Base-by-base conservation (phyloP, 2,888 invertebrate genomes). In the Nemotelus pantherinus region DNA sequence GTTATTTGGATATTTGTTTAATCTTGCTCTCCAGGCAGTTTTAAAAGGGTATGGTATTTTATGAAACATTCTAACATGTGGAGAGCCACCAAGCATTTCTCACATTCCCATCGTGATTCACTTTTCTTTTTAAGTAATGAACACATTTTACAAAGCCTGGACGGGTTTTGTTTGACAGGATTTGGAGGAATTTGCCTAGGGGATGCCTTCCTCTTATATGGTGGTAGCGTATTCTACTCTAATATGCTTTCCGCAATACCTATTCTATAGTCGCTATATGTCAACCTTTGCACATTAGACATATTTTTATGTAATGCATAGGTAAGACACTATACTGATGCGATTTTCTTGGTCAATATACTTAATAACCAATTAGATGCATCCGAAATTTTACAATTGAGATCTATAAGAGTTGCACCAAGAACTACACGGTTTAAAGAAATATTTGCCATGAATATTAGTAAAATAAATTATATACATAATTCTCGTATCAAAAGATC, bases 171-270 rank as follows among this genome's bases (percentile, higher is more conserved):
- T 53, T 53, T 53, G 53, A 53, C 1, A 53, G 1, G 53, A 10
- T 53, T 53, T 53, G 53, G 53, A 53, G 53, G 10, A 53, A 53
- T 53, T 53, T 53, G 53, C 10, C 53, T 53, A 53, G 53, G 53
- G 10, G 10, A 53, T 53, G 53, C 53, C 53, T 10, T 53, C 53
- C 6, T 53, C 53, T 53, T 53, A 1, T 53, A 53, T 53, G 53
- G 53, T 53, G 53, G 53, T 53, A 53, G 53, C 10, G 53, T 53
- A 53, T 1, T 53, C 1, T 53, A 1, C 53, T 7, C 53, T 53
- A 53, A 53, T 53, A 53, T 53, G 53, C 53, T 53, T 53, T 53
- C 53, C 53, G 53, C 53, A 53, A 53, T 53, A 53, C 53, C 53
- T 53, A 53, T 53, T 1, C 7, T 53, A 53, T 53, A 53, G 53